These are phyloP conservation scores for Caerostris extrusa DNA, from an alignment of 1,140 invertebrate genomes.

Conservation along the genomic window DNA sequence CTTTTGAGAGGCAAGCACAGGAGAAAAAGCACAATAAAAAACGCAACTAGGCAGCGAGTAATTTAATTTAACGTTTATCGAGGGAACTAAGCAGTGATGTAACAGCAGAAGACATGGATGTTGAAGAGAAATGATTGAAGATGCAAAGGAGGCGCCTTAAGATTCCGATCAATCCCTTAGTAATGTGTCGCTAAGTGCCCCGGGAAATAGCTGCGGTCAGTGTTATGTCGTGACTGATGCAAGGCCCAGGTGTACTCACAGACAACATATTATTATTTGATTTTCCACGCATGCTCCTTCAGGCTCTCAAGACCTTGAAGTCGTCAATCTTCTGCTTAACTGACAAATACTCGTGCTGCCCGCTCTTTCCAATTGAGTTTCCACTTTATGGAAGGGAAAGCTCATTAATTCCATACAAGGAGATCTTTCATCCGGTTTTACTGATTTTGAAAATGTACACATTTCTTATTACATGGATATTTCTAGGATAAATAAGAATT, in stretches of 20 bases:
- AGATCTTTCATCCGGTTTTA: not conserved
- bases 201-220: constrained; percentile 51
- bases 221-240: constrained; percentile 63
- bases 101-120: constrained; percentile 24
- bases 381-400: constrained; percentile 49
- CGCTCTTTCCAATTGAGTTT: constrained; percentile 49
- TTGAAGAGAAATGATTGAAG: constrained; percentile 37
- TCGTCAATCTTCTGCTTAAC: constrained; percentile 72
- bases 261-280: constrained; percentile 74
- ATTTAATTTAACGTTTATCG: constrained; percentile 28
- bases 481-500: no score
- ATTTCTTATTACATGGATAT: no score
- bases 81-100: constrained; percentile 11
- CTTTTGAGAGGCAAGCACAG: not conserved
- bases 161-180: constrained; percentile 39
- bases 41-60: not conserved
- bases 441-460: not conserved
- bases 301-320: constrained; percentile 49
- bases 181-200: constrained; percentile 36
- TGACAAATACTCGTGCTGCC: constrained; percentile 49
- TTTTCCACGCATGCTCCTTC: constrained; percentile 59
- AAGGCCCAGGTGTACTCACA: constrained; percentile 40
- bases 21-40: not conserved
- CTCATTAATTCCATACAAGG: constrained; percentile 25
- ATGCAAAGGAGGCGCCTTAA: constrained; percentile 6